phyloP scores from a whole-genome alignment of 2,797 vertebrate species.

The Diplodus sargus region DNA sequence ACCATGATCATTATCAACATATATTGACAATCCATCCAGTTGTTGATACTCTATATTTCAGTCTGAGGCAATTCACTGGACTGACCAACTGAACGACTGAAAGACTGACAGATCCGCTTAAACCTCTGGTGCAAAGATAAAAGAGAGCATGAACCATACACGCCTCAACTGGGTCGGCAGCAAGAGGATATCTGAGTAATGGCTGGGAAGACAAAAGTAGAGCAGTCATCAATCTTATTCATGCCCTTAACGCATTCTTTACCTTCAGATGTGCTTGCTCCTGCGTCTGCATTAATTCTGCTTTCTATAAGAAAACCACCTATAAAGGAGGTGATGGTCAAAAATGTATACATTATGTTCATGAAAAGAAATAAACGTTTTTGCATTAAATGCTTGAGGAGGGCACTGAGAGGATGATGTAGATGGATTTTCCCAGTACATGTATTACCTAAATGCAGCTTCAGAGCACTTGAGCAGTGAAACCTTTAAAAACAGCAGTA shows the following conservation, averaged over 20 bases:
- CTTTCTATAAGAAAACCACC: neutral
- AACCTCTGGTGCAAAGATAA: neutral
- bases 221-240: neutral
- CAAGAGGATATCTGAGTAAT: constrained; percentile 2
- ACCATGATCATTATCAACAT: too few relatives aligned
- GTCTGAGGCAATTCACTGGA: too few relatives aligned
- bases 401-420: neutral
- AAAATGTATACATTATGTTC: neutral
- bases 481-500: neutral
- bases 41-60: neutral
- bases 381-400: neutral
- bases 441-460: constrained; percentile 30
- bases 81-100: neutral
- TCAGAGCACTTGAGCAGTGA: constrained; percentile 27
- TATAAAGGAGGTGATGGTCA: neutral
- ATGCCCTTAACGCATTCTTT: neutral
- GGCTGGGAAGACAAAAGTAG: neutral
- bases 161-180: neutral
- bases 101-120: neutral
- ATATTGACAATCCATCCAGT: too few relatives aligned
- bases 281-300: neutral
- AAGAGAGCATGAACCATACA: neutral
- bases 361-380: neutral
- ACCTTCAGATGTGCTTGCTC: neutral
- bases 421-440: constrained; percentile 1